Conservation (phyloP, 2,797 vertebrate species). For the Thaleichthys pacificus region DNA sequence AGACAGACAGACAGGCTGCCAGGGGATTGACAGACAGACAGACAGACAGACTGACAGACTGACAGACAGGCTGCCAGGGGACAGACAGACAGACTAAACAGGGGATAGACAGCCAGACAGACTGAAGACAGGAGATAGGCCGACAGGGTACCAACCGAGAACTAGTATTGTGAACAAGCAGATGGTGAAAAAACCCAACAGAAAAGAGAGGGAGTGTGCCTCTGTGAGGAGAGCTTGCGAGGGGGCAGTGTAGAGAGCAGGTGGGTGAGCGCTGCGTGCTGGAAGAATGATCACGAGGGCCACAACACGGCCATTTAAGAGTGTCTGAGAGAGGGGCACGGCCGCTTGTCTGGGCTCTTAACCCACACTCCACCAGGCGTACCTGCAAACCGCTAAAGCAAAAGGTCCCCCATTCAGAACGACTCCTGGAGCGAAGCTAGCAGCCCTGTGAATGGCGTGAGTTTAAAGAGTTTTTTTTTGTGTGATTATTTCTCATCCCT, state of each 20-base stretch:
- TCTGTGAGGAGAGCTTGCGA: not conserved
- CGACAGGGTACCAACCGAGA: no score
- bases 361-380: not conserved
- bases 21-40: no score
- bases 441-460: not conserved
- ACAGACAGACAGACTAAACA: no score
- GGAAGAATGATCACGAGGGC: not conserved
- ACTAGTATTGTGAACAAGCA: not conserved
- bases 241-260: not conserved
- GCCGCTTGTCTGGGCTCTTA: slow-evolving; percentile 3
- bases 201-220: not conserved
- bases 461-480: not conserved
- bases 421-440: no score
- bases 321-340: not conserved
- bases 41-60: no score
- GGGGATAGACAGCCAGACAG: not conserved
- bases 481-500: slow-evolving; percentile 21
- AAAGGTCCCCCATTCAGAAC: not conserved
- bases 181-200: not conserved
- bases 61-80: not conserved
- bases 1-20: no score
- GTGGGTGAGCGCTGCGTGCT: slow-evolving; percentile 6
- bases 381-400: not conserved
- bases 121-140: no score
- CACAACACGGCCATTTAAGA: not conserved